Evolutionary conservation across 1,140 invertebrate genomes (phyloP).

Genomic region (Rhizoglyphus robini): DNA sequence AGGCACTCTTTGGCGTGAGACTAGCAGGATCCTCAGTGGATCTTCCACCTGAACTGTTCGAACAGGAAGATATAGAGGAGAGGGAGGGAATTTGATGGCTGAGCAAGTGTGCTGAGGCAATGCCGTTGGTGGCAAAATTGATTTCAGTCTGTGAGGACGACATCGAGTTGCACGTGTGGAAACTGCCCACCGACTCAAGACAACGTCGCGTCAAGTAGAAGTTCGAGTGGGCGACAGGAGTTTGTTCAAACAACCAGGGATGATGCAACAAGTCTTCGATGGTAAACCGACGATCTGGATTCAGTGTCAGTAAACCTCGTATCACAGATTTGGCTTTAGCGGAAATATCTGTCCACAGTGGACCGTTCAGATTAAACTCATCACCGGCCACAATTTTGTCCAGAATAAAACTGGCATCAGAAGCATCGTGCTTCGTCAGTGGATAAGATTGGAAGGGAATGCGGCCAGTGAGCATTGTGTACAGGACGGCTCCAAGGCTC

Average conservation of each 20-base stretch:
- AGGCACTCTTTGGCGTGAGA: neutral
- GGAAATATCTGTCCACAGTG: slow-evolving; percentile 57
- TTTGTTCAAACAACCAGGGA: slow-evolving; percentile 45
- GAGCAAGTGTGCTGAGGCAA: neutral
- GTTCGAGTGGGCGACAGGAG: neutral
- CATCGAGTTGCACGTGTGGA: too few species aligned
- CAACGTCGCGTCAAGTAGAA: neutral
- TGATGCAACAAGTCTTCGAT: slow-evolving; percentile 49
- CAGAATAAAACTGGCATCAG: neutral
- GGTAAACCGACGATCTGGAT: slow-evolving; percentile 54
- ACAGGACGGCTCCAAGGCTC: slow-evolving; percentile 79
- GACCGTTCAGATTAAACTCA: slow-evolving; percentile 54
- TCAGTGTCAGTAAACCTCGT: slow-evolving; percentile 57
- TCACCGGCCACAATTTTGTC: neutral
- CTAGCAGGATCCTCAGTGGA: neutral
- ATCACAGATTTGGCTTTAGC: slow-evolving; percentile 58
- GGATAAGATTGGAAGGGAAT: slow-evolving; percentile 55
- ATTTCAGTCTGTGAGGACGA: too few species aligned
- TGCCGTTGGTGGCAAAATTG: neutral
- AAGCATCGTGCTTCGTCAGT: slow-evolving; percentile 42
- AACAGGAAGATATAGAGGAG: neutral
- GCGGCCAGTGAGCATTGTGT: slow-evolving; percentile 70
- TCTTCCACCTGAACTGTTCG: neutral
- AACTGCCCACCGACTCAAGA: too few species aligned
- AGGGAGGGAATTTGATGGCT: neutral